Evolutionary conservation across 1,140 invertebrate species (phyloP), one percentile per base, ranked within the genome.

Genomic region (Heliconius congener): DNA sequence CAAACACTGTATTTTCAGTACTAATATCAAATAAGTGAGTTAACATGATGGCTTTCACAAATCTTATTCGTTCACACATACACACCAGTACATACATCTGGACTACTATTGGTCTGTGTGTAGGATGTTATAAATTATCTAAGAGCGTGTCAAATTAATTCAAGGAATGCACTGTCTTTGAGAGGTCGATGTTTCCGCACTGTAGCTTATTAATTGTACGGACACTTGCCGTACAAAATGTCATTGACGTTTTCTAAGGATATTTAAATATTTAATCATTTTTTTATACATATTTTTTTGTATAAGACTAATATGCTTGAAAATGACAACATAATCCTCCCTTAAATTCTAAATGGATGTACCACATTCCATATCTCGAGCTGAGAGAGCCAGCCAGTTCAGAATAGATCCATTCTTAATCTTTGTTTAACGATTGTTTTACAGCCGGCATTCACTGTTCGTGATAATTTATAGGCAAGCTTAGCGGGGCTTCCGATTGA

Each of bases 91-190:
- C 73, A 71, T 82, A 80, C 78, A 76, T 85, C 84, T 78, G 83
- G 84, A 86, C 84, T 83, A 75, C 82, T 81, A 88, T 90, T 88
- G 84, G 86, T 83, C 82, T 37, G 19, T 42, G 30, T 78, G 90
- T 93, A 93, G 94, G 93, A 94, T 91, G 93, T 93, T 88, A 95
- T 95, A 95, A 95, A 95, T 95, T 95, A 95, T 91, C 90, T 87
- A 91, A 92, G 87, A 88, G 89, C 92, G 88, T 91, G 93, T 95
- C 93, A 95, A 95, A 95, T 94, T 95, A 94, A 95, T 95, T 91
- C 91, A 85, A 87, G 92, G 93, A 95, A 94, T 92, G 90, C 84
- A 81, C 77, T 77, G 77, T 81, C 85, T 88, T 88, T 86, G 86
- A 87, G 78, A 84, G 83, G 82, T 84, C 86, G 86, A 90, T 88